Conservation (phyloP, 2,888 invertebrate species). For the Galerucella pusilla region DNA sequence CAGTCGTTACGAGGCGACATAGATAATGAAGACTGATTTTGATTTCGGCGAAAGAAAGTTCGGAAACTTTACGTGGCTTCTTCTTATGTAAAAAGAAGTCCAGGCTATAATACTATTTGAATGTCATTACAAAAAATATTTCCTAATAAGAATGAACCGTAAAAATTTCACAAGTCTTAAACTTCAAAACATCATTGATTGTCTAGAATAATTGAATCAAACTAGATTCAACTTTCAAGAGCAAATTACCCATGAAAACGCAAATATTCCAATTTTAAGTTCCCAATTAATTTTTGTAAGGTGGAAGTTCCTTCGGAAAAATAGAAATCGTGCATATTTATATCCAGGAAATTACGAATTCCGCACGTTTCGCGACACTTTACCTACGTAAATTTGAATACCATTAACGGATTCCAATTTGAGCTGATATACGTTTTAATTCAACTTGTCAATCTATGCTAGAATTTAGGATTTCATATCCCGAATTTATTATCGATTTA, state of each 20-base stretch:
- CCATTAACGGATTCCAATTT: not conserved
- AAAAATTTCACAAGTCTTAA: too few relatives aligned
- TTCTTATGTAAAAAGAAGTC: too few relatives aligned
- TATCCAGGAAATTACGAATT: not conserved
- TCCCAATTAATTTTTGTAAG: not conserved
- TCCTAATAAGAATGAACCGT: too few relatives aligned
- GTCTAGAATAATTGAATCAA: too few relatives aligned
- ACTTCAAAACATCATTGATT: too few relatives aligned
- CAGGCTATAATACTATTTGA: too few relatives aligned
- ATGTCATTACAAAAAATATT: too few relatives aligned
- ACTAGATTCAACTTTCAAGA: not conserved
- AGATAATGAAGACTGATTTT: too few relatives aligned
- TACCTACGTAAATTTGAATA: not conserved
- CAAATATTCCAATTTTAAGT: not conserved
- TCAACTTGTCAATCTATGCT: not conserved
- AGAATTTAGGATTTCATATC: not conserved
- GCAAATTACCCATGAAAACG: not conserved
- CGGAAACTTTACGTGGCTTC: too few relatives aligned
- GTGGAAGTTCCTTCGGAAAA: too few relatives aligned
- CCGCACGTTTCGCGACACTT: not conserved
- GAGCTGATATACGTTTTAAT: not conserved
- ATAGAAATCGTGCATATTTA: conserved; percentile 1
- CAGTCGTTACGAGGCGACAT: too few relatives aligned
- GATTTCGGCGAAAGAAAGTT: too few relatives aligned
- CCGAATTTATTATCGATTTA: not conserved